These are phyloP conservation scores for Potamilus streckersoni DNA, from an alignment of 1,140 invertebrate species.

Conservation along the genomic window DNA sequence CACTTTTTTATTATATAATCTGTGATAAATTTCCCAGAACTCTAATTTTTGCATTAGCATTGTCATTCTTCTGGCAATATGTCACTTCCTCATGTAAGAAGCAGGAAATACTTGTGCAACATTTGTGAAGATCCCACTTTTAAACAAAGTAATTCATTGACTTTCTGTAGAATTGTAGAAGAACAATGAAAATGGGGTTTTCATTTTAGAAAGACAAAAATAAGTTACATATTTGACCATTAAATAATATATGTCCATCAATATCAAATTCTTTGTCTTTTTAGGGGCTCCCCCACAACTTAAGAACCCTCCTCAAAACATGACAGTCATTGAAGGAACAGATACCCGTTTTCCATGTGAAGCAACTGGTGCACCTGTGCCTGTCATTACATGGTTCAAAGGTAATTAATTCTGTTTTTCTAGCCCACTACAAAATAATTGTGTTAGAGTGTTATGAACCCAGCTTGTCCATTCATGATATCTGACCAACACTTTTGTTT, in stretches of 20 bases:
- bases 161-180: too few species aligned
- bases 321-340: conserved; percentile 90
- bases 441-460: neutral
- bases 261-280: conserved; percentile 17
- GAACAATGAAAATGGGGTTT: too few species aligned
- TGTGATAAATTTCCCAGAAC: too few species aligned
- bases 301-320: conserved; percentile 78
- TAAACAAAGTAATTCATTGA: too few species aligned
- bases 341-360: conserved; percentile 88
- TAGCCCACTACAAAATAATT: neutral
- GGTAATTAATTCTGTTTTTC: conserved; percentile 28
- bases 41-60: too few species aligned
- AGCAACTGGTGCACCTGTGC: conserved; percentile 88
- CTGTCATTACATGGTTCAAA: conserved; percentile 87
- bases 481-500: neutral
- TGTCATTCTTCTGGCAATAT: too few species aligned
- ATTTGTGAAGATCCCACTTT: too few species aligned
- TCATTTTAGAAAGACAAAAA: too few species aligned
- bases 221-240: too few species aligned
- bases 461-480: neutral
- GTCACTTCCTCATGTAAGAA: too few species aligned
- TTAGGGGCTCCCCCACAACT: conserved; percentile 55
- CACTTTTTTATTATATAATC: too few species aligned
- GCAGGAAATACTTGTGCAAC: too few species aligned
- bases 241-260: conserved; percentile 18